These are phyloP conservation scores for Diarsia rubi DNA, from an alignment of 2,888 invertebrate species.

Conservation along the genomic window DNA sequence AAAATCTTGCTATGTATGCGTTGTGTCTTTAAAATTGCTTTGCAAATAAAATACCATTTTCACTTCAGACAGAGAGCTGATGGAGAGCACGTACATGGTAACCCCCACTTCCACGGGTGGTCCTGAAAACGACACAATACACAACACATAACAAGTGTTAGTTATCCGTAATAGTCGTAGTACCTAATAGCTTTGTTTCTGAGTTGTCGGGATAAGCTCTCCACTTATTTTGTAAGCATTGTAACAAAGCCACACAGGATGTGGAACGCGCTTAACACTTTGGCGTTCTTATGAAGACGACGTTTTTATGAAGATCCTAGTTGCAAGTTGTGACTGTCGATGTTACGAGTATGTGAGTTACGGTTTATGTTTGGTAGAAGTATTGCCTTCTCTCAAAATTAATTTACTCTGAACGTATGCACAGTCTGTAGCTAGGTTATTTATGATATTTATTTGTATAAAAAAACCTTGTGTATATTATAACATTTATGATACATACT, in stretches of 20 bases:
- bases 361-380: slow-evolving; percentile 7
- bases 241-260: slow-evolving; percentile 34
- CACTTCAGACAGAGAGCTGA: slow-evolving; percentile 96
- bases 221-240: slow-evolving; percentile 33
- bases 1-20: slow-evolving; percentile 87
- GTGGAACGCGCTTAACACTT: slow-evolving; percentile 34
- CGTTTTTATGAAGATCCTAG: slow-evolving; percentile 26
- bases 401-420: background rate
- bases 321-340: slow-evolving; percentile 15
- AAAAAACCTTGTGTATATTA: background rate
- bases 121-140: slow-evolving; percentile 92
- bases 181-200: slow-evolving; percentile 45
- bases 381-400: background rate
- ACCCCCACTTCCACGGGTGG: slow-evolving; percentile 96
- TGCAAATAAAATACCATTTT: slow-evolving; percentile 91
- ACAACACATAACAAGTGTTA: slow-evolving; percentile 75
- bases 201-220: slow-evolving; percentile 49
- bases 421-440: background rate
- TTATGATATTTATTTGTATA: no score
- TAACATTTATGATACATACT: background rate
- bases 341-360: slow-evolving; percentile 14
- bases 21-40: slow-evolving; percentile 87
- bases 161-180: slow-evolving; percentile 43
- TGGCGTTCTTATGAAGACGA: slow-evolving; percentile 6
- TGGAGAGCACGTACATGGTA: slow-evolving; percentile 96